Base-by-base conservation (phyloP, 2,113 vertebrate genomes). In the Illadopsis cleaveri region DNA sequence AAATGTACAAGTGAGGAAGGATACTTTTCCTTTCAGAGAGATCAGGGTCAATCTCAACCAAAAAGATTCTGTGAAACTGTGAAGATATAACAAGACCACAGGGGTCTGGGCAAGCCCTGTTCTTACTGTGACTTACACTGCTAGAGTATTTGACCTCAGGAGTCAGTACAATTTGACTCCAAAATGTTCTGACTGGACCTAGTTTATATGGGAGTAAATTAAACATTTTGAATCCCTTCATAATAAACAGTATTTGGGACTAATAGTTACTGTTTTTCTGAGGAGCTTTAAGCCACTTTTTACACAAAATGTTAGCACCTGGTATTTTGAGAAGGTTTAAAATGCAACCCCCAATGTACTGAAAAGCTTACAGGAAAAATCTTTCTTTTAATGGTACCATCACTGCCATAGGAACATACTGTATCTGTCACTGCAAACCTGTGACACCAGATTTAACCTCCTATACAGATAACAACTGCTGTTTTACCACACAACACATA, bases 401-500 rank as follows among this genome's bases (percentile, higher is more conserved):
- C 93, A 82, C 62, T 93, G 51, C 48, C 60, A 68, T 15, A 85
- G 85, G 82, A 86, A 71, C 33, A 80, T 45, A 54, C 31, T 86
- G 60, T 33, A 81, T 92, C 56, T 81, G 53, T 66, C 68, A 71
- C 35, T 91, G 37, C 69, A 94, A 95, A 73, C 60, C 60, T 45
- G 81, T 73, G 71, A 95, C 90, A 86, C 71, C 81, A 91, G 61
- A 73, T 86, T 79, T 92, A 93, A 92, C 88, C 94, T 95, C 83
- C 88, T 72, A 70, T 82, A 86, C 56, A 92, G 94, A 93, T 21
- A 60, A 62, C 72, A 92, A 94, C 23, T 78, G 47, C 89, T 58
- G 40, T 76, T 93, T 93, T 53, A 10, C 65, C 62, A 93, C 93
- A 95, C 93, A 95, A 93, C 62, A 78, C 75, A 54, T 94, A 94